These are phyloP conservation scores for Apis cerana DNA, from an alignment of 1,140 invertebrate genomes.

Conservation along the genomic window DNA sequence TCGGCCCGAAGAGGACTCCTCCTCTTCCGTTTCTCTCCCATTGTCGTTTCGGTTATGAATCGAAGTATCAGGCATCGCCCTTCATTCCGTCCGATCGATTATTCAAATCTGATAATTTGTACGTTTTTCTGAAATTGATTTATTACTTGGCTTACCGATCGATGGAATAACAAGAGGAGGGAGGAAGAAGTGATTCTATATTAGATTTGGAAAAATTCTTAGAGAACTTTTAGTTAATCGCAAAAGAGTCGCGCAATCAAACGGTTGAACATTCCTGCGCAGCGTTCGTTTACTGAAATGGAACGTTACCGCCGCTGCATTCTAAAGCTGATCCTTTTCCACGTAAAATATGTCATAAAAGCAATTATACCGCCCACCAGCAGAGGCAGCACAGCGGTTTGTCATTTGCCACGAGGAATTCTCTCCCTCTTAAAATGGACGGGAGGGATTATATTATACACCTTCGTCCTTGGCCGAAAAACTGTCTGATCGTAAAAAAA, in stretches of 20 bases:
- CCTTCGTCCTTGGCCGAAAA: background rate
- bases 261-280: background rate
- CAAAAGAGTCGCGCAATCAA: background rate
- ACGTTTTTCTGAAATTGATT: no score
- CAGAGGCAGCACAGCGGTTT: conserved; percentile 46
- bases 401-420: conserved; percentile 65
- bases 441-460: no score
- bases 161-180: no score
- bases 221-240: no score
- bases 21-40: background rate
- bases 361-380: conserved; percentile 62
- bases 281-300: background rate
- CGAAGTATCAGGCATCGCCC: no score
- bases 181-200: no score
- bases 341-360: conserved; percentile 73
- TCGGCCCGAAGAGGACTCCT: no score
- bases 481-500: conserved; percentile 42
- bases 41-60: no score
- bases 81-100: no score
- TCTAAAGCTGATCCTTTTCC: conserved; percentile 56
- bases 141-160: no score
- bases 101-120: no score
- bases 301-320: background rate
- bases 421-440: conserved; percentile 39
- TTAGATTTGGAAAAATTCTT: no score